Base-by-base conservation (phyloP, 2,113 vertebrate species). In the Atrichornis clamosus region DNA sequence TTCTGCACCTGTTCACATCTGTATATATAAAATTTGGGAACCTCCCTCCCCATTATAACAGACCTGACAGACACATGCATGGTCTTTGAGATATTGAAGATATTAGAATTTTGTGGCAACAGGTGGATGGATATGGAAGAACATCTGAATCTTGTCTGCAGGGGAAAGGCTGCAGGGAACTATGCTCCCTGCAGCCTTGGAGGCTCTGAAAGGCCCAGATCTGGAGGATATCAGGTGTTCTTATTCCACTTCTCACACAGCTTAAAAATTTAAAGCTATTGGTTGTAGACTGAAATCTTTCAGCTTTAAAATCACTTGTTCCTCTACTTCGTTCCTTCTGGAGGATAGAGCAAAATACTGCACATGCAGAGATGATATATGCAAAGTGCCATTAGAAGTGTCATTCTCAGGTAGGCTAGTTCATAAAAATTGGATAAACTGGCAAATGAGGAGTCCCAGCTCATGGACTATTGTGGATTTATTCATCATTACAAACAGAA, bases 1-100 rank as follows among this genome's bases (percentile, higher is more conserved):
- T 74, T 68, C 41, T 60, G 21, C 0, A 0, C 0, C 0, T 52
- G 26, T 44, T 41, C 0, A 5, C 35, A 21, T 68, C 55, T 11
- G 1, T 30, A 9, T 68, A 8, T 39, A 5, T 10, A 30, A 30
- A 39, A n/a, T 52, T 79, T 41, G 67, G 41, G 44, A 79, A 64
- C 22, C 10, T 41, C 39, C 24, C 17, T 70, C 27, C 27, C 28
- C 82, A 4, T 63, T 84, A 3, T 8, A 70, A 46, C 20, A 92
- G 59, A 46, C 24, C 30, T 84, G 60, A 72, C 35, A 47, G 69
- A 92, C 32, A 83, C 26, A 41, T 14, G 55, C 13, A 15, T 44
- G 10, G 14, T 60, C 47, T 87, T 67, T 28, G 33, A 72, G 52
- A 28, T 46, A 50, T 0, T 64, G n/a, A 84, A 92, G 42, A 28